These are phyloP conservation scores for Drosophila nebulosa DNA, from an alignment of 1,140 invertebrate genomes.

Conservation along the genomic window DNA sequence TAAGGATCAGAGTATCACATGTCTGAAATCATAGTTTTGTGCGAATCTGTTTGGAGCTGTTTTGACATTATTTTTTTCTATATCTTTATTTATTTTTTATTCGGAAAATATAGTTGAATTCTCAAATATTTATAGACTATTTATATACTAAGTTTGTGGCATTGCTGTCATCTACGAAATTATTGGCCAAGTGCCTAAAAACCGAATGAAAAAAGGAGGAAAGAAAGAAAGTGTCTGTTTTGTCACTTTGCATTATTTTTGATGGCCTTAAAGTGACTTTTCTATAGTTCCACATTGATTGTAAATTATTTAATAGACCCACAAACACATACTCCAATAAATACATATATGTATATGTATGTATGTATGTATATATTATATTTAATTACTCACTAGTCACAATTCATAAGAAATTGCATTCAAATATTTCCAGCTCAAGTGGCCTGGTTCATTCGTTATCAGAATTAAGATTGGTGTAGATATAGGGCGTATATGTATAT, in stretches of 20 bases:
- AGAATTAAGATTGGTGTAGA: slow-evolving; percentile 3
- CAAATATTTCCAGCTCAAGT: slow-evolving; percentile 7
- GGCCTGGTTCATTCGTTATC: neutral
- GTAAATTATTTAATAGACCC: neutral
- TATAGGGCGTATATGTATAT: slow-evolving; percentile 9
- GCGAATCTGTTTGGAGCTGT: neutral
- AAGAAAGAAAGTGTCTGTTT: neutral
- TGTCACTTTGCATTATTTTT: neutral
- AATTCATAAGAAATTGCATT: slow-evolving; percentile 2
- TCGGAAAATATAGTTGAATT: neutral
- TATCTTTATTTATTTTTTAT: neutral
- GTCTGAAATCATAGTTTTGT: neutral
- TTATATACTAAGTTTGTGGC: neutral
- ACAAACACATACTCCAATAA: too few relatives aligned
- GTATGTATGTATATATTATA: slow-evolving; percentile 3
- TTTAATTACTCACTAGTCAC: neutral
- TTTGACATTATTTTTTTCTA: neutral
- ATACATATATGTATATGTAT: too few relatives aligned
- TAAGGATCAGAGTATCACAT: neutral
- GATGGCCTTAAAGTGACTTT: neutral
- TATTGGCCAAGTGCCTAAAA: slow-evolving; percentile 6
- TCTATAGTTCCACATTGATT: neutral
- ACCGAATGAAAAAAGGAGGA: neutral
- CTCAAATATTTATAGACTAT: neutral
- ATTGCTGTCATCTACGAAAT: neutral